Evolutionary conservation across 37 sponge, comb jelly and placozoan species (phyloP).

Genomic region (Cladorhizidae sp.): DNA sequence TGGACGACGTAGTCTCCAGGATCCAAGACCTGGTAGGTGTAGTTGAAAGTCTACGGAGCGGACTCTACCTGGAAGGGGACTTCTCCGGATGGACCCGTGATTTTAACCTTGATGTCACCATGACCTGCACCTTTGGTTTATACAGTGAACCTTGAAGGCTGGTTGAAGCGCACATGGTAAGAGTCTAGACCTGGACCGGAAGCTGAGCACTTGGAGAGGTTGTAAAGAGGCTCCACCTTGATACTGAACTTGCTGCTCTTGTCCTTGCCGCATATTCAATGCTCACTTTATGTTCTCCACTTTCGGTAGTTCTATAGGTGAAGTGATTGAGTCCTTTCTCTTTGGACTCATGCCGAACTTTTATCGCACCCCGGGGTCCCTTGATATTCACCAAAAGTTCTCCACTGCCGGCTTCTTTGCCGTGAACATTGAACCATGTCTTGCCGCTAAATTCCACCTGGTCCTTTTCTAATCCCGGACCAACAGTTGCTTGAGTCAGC

Average conservation of each 20-base stretch:
- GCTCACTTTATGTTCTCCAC: conserved; percentile 82
- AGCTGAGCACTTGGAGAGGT: conserved; percentile 84
- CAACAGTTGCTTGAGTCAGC: conserved; percentile 89
- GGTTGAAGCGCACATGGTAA: conserved; percentile 74
- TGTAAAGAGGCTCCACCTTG: conserved; percentile 68
- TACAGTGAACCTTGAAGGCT: conserved; percentile 85
- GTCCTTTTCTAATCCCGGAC: conserved; percentile 86
- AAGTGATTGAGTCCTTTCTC: conserved; percentile 62
- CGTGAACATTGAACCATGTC: conserved; percentile 81
- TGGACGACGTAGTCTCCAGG: conserved; percentile 84
- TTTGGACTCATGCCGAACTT: conserved; percentile 21
- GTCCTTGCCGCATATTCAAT: conserved; percentile 86
- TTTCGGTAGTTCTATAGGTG: conserved; percentile 70
- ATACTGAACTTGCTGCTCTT: conserved; percentile 86
- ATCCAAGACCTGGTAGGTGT: conserved; percentile 77
- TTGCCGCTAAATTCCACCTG: conserved; percentile 76
- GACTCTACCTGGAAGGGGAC: conserved; percentile 42
- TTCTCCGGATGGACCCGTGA: conserved; percentile 82
- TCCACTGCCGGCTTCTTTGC: conserved; percentile 90
- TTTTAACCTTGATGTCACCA: conserved; percentile 68
- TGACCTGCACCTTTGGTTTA: conserved; percentile 87
- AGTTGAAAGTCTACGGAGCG: conserved; percentile 50
- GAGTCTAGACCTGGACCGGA: conserved; percentile 91
- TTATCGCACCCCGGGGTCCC: conserved; percentile 66
- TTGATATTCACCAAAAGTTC: conserved; percentile 77